Percentiles rank a stretch among this genome's conserved stretches.
These are phyloP conservation scores for Gastrophryne carolinensis DNA, from an alignment of 2,797 vertebrate species.

Conservation along the genomic window DNA sequence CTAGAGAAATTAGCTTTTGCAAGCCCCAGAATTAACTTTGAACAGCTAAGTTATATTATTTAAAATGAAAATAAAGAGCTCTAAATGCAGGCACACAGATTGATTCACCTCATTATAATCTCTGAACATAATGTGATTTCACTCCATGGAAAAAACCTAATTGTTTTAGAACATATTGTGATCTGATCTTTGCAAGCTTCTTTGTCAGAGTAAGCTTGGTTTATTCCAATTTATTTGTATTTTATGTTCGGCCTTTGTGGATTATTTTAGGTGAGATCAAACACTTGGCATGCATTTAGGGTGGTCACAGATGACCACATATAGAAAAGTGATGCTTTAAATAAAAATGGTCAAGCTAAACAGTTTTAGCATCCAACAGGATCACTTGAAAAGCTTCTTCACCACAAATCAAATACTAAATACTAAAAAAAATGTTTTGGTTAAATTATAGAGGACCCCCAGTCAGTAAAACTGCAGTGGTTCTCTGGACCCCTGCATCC, in stretches of 20 bases:
- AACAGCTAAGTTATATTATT: neutral
- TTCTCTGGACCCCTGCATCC: no score
- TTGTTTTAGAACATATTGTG: constrained; percentile 5
- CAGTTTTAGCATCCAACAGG: no score
- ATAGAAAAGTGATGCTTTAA: no score
- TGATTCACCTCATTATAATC: constrained; percentile 2
- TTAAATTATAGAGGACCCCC: no score
- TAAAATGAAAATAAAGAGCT: neutral
- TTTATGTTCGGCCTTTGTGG: constrained; percentile 1
- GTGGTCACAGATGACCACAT: no score
- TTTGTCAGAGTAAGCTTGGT: neutral
- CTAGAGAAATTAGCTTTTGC: neutral
- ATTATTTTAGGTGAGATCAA: constrained; percentile 6
- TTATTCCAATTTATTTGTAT: constrained; percentile 7
- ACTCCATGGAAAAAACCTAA: constrained; percentile 8
- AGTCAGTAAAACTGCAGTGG: no score
- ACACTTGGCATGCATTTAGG: constrained; percentile 1
- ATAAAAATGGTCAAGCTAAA: no score
- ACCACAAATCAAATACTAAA: no score
- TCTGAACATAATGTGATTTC: constrained; percentile 6
- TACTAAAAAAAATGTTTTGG: no score
- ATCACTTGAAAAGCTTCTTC: no score
- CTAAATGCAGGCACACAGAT: neutral
- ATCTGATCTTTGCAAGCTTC: constrained; percentile 1
- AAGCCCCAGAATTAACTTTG: neutral